phyloP scores from a whole-genome alignment of 2,888 invertebrate genomes.

The Trissolcus brochymenae region DNA sequence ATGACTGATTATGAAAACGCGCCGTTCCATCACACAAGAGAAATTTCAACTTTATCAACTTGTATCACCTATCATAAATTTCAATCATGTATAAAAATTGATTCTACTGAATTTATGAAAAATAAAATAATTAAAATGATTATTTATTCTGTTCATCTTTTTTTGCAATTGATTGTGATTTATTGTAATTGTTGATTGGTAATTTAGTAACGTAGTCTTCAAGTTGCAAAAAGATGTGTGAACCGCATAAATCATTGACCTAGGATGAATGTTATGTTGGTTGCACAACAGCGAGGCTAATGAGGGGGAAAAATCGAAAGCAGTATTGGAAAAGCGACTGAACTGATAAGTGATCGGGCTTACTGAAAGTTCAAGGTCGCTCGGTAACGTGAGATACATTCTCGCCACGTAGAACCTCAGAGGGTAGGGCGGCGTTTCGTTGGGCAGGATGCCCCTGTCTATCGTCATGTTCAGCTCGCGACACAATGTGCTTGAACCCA shows the following conservation, averaged over 20 bases:
- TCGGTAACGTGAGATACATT: slow-evolving; percentile 79
- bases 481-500: slow-evolving; percentile 85
- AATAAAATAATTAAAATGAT: too few relatives aligned
- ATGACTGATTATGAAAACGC: slow-evolving; percentile 1
- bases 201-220: neutral
- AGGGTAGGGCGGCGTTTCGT: slow-evolving; percentile 80
- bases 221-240: neutral
- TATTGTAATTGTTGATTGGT: neutral
- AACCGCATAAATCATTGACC: slow-evolving; percentile 10
- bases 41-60: too few relatives aligned
- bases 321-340: slow-evolving; percentile 4
- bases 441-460: slow-evolving; percentile 74
- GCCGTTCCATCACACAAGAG: too few relatives aligned
- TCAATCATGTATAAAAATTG: too few relatives aligned
- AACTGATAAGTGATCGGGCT: slow-evolving; percentile 61
- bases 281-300: neutral
- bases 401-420: slow-evolving; percentile 81
- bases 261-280: neutral
- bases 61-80: too few relatives aligned
- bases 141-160: too few relatives aligned
- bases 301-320: slow-evolving; percentile 15
- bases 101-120: too few relatives aligned
- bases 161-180: neutral
- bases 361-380: slow-evolving; percentile 79
- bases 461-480: slow-evolving; percentile 80